Base-by-base conservation (phyloP, 2,797 vertebrate species). In the Acanthurus leucopareius region DNA sequence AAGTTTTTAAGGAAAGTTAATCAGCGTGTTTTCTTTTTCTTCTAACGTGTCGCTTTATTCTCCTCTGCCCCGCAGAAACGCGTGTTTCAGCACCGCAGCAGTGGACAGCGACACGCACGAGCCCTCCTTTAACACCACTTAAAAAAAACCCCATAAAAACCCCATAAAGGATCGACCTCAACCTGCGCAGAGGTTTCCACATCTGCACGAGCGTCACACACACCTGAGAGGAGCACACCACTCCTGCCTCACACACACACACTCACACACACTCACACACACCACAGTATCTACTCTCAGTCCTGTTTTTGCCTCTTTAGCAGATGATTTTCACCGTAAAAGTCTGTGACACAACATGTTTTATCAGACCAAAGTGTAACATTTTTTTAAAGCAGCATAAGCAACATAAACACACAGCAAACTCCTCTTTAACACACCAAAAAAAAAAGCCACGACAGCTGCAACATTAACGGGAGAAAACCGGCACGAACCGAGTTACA, bases 1-100 rank as follows among this genome's bases (percentile, higher is more conserved):
- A 28, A 80, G 44, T 75, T 68, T 16, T 13, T 13, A 67, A 13
- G 45, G 2, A 10, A 32, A 17, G 19, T n/a, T 9, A 56, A 11
- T 42, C 7, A 11, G 45, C 19, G 1, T 28, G 22, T 74, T 40
- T 32, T 22, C 7, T 8, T 32, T 38, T 8, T 40, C 16, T 25
- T 48, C 3, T 17, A 5, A 7, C 44, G 51, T 20, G 73, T 57
- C 48, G 75, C 89, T 25, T 25, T 83, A 80, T 86, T 69, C 69
- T 17, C 4, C 14, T 49, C 11, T 0, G 56, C 16, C 68, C 75
- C 75, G 61, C 86, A 79, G 76, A 81, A 77, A 75, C 17, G 14
- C 19, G 1, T 32, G 4, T 49, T 74, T 75, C 67, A 69, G 75
- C 16, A 59, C 64, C 19, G 1, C 10, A 2, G 4, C 10, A 8